Evolutionary conservation across 2,113 vertebrate species (phyloP).

Genomic region (Campylomormyrus tamandua): DNA sequence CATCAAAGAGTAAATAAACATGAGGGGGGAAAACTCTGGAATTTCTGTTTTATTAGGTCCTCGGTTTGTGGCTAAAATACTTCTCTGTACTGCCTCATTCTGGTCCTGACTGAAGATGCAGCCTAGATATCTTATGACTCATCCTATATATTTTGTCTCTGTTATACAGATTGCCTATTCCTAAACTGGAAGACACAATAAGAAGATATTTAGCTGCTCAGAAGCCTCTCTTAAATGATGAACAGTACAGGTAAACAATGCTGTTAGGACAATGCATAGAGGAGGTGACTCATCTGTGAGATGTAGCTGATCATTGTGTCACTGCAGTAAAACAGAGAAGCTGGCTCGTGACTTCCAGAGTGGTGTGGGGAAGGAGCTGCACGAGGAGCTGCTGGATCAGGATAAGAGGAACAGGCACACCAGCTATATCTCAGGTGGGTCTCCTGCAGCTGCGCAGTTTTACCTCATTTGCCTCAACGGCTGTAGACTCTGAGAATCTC

Average conservation of each 20-base stretch:
- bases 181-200: conserved; percentile 85
- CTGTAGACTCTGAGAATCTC: not conserved
- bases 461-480: not conserved
- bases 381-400: conserved; percentile 69
- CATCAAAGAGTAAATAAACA: not conserved
- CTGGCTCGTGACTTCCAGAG: conserved; percentile 68
- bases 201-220: conserved; percentile 82
- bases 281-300: not conserved
- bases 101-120: not conserved
- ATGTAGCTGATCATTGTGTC: not conserved
- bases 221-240: conserved; percentile 75
- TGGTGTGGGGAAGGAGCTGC: conserved; percentile 74
- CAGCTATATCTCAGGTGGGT: conserved; percentile 90
- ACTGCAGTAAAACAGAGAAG: conserved; percentile 75
- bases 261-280: not conserved
- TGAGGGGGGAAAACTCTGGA: not conserved
- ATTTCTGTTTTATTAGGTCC: not conserved
- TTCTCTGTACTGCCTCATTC: not conserved
- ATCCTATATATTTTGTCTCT: not conserved
- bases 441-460: not conserved
- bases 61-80: not conserved
- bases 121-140: not conserved
- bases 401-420: conserved; percentile 89
- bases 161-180: conserved; percentile 76
- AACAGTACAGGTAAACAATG: conserved; percentile 72